Base-by-base conservation (phyloP, 2,888 invertebrate species). In the Theodoxus fluviatilis region DNA sequence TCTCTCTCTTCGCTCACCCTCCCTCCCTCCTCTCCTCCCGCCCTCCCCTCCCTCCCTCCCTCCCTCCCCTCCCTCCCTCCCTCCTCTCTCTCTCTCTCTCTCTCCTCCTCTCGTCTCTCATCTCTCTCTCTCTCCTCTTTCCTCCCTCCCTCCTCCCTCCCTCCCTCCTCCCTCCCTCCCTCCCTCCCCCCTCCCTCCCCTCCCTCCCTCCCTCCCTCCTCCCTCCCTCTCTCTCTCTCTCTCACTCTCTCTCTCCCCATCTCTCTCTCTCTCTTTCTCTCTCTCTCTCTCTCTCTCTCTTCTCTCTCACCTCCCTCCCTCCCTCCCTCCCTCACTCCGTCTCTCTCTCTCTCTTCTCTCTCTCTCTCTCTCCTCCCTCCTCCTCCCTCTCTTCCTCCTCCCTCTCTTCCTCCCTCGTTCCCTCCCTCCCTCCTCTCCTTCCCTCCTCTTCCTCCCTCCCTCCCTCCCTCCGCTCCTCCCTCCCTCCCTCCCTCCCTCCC, bases 71-170 rank as follows among this genome's bases (percentile, higher is more conserved):
- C 65, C 22, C 38, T 28, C 43, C 38, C 43, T 40, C 38, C 15
- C 43, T 15, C 15, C 15, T 15, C 15, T 43, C 43, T 43, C 15
- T 15, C 15, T 43, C 43, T 43, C n/a, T n/a, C n/a, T n/a, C n/a
- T n/a, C n/a, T n/a, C n/a, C n/a, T n/a, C n/a, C n/a, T n/a, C n/a
- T n/a, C n/a, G n/a, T n/a, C n/a, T n/a, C n/a, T 43, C 25, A 40
- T 43, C 25, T 65, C 65, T 40, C 43, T 43, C 18, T 65, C 65
- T 22, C 43, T 25, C 40, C 38, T 40, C 22, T 64, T 22, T 38
- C 22, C 55, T 22, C 22, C 55, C 22, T 55, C 55, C 22, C 22
- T 22, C 22, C 22, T 22, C 22, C 22, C 55, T 22, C 22, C 55
- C 22, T 55, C 55, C 22, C 22, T 22, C 22, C 22, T 22, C 22